Conservation (phyloP, 2,797 vertebrate species). For the Naso thynnoides region DNA sequence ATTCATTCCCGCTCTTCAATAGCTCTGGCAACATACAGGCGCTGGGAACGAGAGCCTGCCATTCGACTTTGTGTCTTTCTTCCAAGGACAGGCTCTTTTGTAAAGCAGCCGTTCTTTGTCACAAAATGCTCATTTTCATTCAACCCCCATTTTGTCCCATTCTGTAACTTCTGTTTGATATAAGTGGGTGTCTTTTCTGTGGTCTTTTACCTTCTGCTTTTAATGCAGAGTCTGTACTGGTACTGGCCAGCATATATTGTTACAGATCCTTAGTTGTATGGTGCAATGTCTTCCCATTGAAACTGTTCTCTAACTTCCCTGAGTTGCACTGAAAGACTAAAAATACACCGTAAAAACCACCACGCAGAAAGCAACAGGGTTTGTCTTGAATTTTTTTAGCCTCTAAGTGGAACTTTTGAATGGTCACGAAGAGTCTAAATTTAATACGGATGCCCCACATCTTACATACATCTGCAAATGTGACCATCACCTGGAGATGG, state of each 20-base stretch:
- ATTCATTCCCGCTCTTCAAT: slow-evolving; percentile 59
- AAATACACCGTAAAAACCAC: not conserved
- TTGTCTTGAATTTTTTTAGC: not conserved
- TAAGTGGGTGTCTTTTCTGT: slow-evolving; percentile 1
- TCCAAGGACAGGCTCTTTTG: slow-evolving; percentile 63
- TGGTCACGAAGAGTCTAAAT: too few relatives aligned
- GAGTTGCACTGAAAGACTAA: not conserved
- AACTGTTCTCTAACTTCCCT: not conserved
- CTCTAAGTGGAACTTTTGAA: too few relatives aligned
- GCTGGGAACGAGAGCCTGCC: slow-evolving; percentile 38
- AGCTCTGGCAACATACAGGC: slow-evolving; percentile 49
- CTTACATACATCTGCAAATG: too few relatives aligned
- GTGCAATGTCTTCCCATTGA: not conserved
- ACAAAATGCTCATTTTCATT: slow-evolving; percentile 58
- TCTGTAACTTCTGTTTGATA: slow-evolving; percentile 31
- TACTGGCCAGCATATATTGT: not conserved
- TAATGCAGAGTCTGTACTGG: not conserved
- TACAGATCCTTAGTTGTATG: not conserved
- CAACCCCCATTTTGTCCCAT: slow-evolving; percentile 5
- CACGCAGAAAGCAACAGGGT: not conserved
- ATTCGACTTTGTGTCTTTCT: slow-evolving; percentile 55
- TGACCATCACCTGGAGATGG: too few relatives aligned
- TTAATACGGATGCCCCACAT: too few relatives aligned
- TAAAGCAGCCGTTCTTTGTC: slow-evolving; percentile 46
- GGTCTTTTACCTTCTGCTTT: slow-evolving; percentile 7